Evolutionary conservation across 1,140 invertebrate species (phyloP).

Genomic region (Telenomus remus): DNA sequence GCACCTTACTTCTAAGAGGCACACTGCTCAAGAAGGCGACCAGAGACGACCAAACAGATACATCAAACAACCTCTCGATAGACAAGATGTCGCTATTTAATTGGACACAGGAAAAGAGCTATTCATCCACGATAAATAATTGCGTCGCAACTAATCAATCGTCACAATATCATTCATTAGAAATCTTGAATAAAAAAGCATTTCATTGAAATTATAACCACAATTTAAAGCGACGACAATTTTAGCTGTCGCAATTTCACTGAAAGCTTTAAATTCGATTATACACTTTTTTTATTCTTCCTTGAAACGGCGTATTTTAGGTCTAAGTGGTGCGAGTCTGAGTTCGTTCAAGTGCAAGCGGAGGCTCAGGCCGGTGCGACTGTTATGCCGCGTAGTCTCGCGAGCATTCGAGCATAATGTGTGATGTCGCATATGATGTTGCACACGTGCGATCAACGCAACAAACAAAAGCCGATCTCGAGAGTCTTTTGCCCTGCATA

Average conservation of each 20-base stretch:
- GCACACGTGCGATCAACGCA: constrained; percentile 18
- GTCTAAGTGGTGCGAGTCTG: constrained; percentile 24
- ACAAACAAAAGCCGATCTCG: constrained; percentile 25
- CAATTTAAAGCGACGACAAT: no score
- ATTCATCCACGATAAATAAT: background rate
- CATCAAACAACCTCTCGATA: constrained; percentile 10
- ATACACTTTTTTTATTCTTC: constrained; percentile 10
- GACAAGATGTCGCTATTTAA: constrained; percentile 35
- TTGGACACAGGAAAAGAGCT: constrained; percentile 13
- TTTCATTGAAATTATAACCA: no score
- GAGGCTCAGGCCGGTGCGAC: constrained; percentile 19
- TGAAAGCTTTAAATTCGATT: constrained; percentile 31
- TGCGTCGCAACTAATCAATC: no score
- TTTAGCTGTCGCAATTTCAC: background rate
- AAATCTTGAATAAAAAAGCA: background rate
- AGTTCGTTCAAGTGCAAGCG: constrained; percentile 36
- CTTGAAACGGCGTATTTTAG: constrained; percentile 13
- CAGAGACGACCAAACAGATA: constrained; percentile 13
- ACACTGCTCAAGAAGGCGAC: constrained; percentile 22
- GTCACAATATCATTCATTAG: no score
- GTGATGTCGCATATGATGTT: constrained; percentile 3
- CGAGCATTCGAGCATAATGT: constrained; percentile 30
- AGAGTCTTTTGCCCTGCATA: constrained; percentile 20
- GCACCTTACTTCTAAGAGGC: constrained; percentile 43
- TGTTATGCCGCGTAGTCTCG: constrained; percentile 16